Evolutionary conservation across 2,113 vertebrate species (phyloP).

Genomic region (Herpailurus yagouaroundi): DNA sequence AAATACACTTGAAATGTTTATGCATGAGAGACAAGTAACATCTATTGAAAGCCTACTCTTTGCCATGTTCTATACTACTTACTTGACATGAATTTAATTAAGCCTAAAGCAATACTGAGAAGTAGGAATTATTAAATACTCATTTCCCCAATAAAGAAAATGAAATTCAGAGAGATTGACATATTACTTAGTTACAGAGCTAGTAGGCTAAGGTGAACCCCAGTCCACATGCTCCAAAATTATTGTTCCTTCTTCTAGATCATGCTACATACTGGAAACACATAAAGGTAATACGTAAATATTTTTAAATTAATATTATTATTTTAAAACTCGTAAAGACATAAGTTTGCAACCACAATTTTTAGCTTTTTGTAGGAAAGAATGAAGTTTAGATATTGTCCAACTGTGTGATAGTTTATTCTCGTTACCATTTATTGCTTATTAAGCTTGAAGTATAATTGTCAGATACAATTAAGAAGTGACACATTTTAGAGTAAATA

Average conservation of each 20-base stretch:
- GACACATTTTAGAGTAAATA: not conserved
- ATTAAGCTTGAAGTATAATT: not conserved
- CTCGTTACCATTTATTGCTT: not conserved
- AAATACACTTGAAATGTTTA: not conserved
- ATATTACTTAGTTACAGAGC: not conserved
- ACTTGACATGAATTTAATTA: constrained; percentile 15
- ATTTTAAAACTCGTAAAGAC: not conserved
- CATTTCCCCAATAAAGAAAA: constrained; percentile 20
- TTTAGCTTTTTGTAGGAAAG: not conserved
- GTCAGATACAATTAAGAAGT: not conserved
- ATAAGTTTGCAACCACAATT: not conserved
- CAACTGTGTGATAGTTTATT: not conserved
- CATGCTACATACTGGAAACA: not conserved
- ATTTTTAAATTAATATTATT: constrained; percentile 39
- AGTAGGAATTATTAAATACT: not conserved
- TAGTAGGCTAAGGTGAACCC: not conserved
- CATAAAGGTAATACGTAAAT: not conserved
- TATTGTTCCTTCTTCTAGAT: not conserved
- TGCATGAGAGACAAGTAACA: not conserved
- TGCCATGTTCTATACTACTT: not conserved
- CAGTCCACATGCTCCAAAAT: not conserved
- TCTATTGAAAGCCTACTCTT: not conserved
- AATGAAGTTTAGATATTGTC: not conserved
- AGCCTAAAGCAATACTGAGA: not conserved
- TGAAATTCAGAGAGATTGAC: constrained; percentile 16